Conservation (phyloP, 2,797 vertebrate species). For the Poecilia picta region DNA sequence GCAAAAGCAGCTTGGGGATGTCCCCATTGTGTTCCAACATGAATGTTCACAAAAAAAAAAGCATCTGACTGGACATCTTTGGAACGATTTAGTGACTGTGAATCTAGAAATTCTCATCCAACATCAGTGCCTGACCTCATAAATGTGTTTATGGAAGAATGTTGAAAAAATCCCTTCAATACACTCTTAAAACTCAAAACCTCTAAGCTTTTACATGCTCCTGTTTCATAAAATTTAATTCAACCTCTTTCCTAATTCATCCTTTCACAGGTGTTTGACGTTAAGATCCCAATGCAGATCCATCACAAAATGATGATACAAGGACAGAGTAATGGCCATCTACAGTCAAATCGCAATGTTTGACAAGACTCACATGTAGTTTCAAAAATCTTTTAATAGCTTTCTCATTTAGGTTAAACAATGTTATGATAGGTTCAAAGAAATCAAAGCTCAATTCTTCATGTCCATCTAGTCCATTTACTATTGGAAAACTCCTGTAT, state of each 20-base stretch:
- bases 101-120: no score
- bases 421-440: constrained; percentile 74
- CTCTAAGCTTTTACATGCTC: no score
- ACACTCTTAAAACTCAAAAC: no score
- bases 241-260: background rate
- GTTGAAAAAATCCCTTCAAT: no score
- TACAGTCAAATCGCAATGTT: constrained; percentile 31
- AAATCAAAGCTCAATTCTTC: constrained; percentile 64
- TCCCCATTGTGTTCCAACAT: no score
- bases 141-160: no score
- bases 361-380: constrained; percentile 62
- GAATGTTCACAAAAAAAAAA: no score
- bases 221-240: no score
- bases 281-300: background rate
- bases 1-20: no score
- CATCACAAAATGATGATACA: constrained; percentile 5
- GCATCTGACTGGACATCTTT: no score
- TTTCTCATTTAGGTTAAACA: constrained; percentile 70
- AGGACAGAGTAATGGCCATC: background rate
- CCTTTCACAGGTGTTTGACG: background rate
- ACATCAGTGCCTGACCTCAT: no score
- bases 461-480: constrained; percentile 58
- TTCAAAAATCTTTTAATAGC: constrained; percentile 63
- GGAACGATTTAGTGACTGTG: no score
- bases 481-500: constrained; percentile 50